Conservation (phyloP, 30 jellyfish, hydroid and myxozoan genomes). For the Cassiopea xamachana region DNA sequence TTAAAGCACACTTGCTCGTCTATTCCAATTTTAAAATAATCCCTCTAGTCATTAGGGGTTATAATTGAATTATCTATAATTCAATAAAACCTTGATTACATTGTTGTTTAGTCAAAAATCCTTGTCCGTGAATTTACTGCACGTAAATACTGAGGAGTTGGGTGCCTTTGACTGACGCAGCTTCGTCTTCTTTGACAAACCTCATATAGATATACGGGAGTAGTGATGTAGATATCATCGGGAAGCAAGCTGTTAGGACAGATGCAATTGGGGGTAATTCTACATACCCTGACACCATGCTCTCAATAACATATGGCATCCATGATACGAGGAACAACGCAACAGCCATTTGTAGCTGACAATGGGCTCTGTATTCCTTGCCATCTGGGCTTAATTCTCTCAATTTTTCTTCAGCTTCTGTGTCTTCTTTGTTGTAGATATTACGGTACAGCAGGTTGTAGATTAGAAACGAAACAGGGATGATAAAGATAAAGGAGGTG, state of each 20-base stretch:
- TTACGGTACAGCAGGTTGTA: slow-evolving; percentile 82
- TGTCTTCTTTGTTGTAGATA: slow-evolving; percentile 30
- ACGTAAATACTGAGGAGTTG: slow-evolving; percentile 39
- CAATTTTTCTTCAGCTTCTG: slow-evolving; percentile 27
- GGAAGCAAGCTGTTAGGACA: slow-evolving; percentile 83
- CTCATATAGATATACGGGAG: slow-evolving; percentile 78
- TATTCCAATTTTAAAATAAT: too few species aligned
- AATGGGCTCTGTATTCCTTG: slow-evolving; percentile 74
- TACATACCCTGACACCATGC: slow-evolving; percentile 83
- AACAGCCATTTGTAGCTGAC: slow-evolving; percentile 86
- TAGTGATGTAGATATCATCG: slow-evolving; percentile 85
- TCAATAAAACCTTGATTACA: neutral
- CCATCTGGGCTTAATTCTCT: slow-evolving; percentile 32
- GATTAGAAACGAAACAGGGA: slow-evolving; percentile 90
- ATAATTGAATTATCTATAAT: too few species aligned
- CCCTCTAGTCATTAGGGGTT: too few species aligned
- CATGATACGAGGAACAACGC: slow-evolving; percentile 87
- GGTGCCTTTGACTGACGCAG: slow-evolving; percentile 16
- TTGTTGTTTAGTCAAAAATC: neutral
- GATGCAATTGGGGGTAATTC: slow-evolving; percentile 72
- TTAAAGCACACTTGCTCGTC: too few species aligned
- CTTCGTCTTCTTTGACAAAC: slow-evolving; percentile 63
- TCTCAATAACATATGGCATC: slow-evolving; percentile 93
- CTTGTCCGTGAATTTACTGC: slow-evolving; percentile 15
- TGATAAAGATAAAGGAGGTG: slow-evolving; percentile 85